phyloP scores from a whole-genome alignment of 1,140 invertebrate species.

The Leptinotarsa texana region DNA sequence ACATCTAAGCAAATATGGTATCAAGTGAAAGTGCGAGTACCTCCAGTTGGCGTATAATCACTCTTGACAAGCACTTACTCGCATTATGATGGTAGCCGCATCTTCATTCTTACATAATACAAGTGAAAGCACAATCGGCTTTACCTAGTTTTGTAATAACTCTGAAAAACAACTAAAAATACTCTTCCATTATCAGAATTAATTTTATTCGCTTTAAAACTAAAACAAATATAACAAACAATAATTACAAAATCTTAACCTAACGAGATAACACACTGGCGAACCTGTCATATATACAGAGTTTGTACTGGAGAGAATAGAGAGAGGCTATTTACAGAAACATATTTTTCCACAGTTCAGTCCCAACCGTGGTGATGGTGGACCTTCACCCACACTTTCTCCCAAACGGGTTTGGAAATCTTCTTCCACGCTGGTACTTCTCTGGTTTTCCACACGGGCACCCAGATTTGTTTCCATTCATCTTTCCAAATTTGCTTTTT shows the following conservation, averaged over 20 bases:
- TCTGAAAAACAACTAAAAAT: neutral
- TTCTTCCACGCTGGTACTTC: slow-evolving; percentile 68
- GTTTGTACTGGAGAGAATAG: slow-evolving; percentile 29
- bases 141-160: no score
- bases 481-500: slow-evolving; percentile 69
- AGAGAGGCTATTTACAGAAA: slow-evolving; percentile 45
- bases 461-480: slow-evolving; percentile 62
- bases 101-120: no score
- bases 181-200: neutral
- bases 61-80: no score
- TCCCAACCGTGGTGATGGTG: slow-evolving; percentile 67
- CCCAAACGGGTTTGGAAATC: slow-evolving; percentile 64
- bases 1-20: no score
- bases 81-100: no score
- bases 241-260: slow-evolving; percentile 19
- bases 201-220: neutral
- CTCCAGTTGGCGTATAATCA: no score
- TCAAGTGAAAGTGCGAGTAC: no score
- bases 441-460: slow-evolving; percentile 64
- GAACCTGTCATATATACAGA: slow-evolving; percentile 40
- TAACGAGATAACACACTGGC: slow-evolving; percentile 39
- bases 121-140: no score
- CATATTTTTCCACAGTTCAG: slow-evolving; percentile 50
- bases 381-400: slow-evolving; percentile 67
- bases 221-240: slow-evolving; percentile 28